A percentile compares a stretch with the other conserved stretches of the same genome.
phyloP scores from a whole-genome alignment of 2,888 invertebrate genomes.

The Phymatocera aterrima region DNA sequence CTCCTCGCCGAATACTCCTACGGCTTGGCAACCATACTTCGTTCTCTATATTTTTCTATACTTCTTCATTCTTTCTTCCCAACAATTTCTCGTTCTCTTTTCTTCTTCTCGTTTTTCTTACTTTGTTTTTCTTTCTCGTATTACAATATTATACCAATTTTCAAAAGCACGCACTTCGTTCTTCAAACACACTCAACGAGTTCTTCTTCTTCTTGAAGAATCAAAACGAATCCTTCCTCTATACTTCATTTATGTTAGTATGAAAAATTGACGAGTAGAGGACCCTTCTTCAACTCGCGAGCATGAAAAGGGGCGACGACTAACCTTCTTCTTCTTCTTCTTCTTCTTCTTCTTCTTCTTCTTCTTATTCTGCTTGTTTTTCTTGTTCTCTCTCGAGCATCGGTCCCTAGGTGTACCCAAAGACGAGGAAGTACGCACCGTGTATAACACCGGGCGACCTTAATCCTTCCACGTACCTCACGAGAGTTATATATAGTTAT shows the following conservation, averaged over 20 bases:
- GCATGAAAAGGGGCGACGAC: not conserved
- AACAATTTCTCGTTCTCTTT: not conserved
- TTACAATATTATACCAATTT: not conserved
- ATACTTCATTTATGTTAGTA: no score
- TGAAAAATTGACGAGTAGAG: conserved; percentile 36
- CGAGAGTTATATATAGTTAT: no score
- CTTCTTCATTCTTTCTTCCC: not conserved
- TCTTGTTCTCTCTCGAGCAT: not conserved
- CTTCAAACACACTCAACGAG: not conserved
- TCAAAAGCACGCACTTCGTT: conserved; percentile 4
- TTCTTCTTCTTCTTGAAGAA: not conserved
- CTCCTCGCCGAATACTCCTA: not conserved
- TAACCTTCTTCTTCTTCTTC: not conserved
- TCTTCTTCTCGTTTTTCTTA: not conserved
- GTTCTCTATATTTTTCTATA: not conserved
- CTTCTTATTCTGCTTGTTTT: no score
- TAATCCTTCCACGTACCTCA: conserved; percentile 31
- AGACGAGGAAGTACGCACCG: not conserved
- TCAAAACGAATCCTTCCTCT: conserved; percentile 24
- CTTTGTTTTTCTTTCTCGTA: not conserved
- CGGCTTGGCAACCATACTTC: conserved; percentile 4
- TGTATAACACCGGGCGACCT: conserved; percentile 30
- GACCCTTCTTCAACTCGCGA: not conserved
- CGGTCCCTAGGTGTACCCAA: not conserved
- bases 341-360: not conserved